phyloP scores from a whole-genome alignment of 64 coral and sea anemone genomes.

The Exaiptasia diaphana region DNA sequence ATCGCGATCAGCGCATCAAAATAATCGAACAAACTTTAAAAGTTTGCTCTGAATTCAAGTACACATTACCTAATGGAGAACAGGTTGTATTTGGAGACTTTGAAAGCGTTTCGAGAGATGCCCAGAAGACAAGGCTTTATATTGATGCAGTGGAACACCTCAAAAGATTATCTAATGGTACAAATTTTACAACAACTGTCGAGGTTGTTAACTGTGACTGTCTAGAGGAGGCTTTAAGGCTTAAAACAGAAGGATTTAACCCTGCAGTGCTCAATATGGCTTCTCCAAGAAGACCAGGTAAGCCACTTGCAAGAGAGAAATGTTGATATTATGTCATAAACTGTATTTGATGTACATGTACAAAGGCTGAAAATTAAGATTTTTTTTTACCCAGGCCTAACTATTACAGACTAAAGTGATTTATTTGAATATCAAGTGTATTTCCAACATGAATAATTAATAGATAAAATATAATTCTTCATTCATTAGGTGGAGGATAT shows the following conservation, averaged over 20 bases:
- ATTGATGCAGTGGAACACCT: not conserved
- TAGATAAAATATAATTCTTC: no score
- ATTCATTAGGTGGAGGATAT: slow-evolving; percentile 61
- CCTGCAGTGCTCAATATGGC: slow-evolving; percentile 88
- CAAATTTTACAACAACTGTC: slow-evolving; percentile 20
- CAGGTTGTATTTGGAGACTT: slow-evolving; percentile 26
- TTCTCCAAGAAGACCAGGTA: slow-evolving; percentile 76
- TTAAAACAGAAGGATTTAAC: slow-evolving; percentile 54
- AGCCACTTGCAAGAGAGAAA: no score
- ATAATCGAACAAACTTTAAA: slow-evolving; percentile 34
- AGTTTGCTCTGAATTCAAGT: slow-evolving; percentile 44
- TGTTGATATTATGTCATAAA: not conserved
- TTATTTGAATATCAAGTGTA: no score
- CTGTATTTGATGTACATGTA: not conserved
- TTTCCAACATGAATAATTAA: no score
- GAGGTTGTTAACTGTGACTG: slow-evolving; percentile 62
- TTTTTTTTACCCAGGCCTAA: no score
- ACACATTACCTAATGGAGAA: slow-evolving; percentile 16
- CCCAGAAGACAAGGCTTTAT: slow-evolving; percentile 48
- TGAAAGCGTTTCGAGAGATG: slow-evolving; percentile 47
- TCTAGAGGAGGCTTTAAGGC: slow-evolving; percentile 61
- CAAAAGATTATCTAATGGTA: not conserved
- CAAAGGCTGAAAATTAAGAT: no score
- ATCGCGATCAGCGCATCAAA: slow-evolving; percentile 4
- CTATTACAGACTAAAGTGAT: no score